Conservation (phyloP, 2,113 vertebrate genomes). For the Sinosuthora webbiana region DNA sequence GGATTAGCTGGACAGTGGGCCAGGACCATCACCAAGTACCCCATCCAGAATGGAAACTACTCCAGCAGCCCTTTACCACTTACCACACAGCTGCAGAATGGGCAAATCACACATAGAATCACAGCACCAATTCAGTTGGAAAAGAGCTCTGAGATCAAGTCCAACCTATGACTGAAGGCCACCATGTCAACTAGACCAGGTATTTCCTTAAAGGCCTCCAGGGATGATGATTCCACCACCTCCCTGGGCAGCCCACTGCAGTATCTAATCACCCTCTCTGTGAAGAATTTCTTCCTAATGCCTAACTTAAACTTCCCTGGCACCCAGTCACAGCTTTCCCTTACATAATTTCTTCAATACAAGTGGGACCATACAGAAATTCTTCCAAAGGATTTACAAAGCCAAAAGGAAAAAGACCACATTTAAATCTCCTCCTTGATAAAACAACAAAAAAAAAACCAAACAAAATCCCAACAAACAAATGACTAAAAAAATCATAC, state of each 20-base stretch:
- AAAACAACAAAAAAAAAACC: not conserved
- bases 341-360: not conserved
- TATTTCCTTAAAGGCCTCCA: not conserved
- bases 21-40: not conserved
- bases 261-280: not conserved
- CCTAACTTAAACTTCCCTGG: not conserved
- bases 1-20: not conserved
- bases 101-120: not conserved
- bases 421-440: not conserved
- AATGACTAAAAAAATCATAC: not conserved
- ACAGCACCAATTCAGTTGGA: not conserved
- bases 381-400: not conserved
- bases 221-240: not conserved
- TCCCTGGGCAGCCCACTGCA: not conserved
- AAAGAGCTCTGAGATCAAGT: not conserved
- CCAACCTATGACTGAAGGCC: not conserved
- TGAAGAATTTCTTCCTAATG: not conserved
- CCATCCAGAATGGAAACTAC: not conserved
- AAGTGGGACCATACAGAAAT: not conserved
- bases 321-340: not conserved
- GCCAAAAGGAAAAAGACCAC: not conserved
- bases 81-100: not conserved
- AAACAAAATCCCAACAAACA: not conserved
- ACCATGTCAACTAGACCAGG: not conserved
- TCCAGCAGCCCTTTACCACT: not conserved